Base-by-base conservation (phyloP, 2,113 vertebrate genomes). In the Paracanthobrama guichenoti region DNA sequence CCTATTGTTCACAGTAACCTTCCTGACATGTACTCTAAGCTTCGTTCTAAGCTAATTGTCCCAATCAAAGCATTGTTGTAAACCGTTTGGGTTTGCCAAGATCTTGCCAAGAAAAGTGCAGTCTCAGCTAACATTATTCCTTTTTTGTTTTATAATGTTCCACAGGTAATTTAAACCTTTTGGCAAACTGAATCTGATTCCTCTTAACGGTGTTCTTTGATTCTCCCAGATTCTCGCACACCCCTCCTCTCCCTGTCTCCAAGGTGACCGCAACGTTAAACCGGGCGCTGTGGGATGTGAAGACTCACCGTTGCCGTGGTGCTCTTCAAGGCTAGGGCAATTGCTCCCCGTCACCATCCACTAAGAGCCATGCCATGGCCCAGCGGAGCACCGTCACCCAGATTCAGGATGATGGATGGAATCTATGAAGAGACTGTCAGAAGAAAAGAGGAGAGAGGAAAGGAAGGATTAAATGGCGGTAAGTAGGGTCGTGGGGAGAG, bases 281-380 rank as follows among this genome's bases (percentile, higher is more conserved):
- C 66, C 66, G 24, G 50, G 73, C 6, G 13, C 75, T 79, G 48
- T 69, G 76, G 76, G 67, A 71, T 78, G 62, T 79, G 64, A 79
- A 55, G 78, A 42, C 64, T 48, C 66, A 59, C 79, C 2, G 67
- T 42, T 67, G 55, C 18, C 6, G 42, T 35, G 77, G 83, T 77
- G 84, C 88, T 91, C 90, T 90, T 89, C 89, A 90, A 93, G 90
- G 90, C 89, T 87, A 60, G 83, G 72, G 79, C 87, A 82, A 85
- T 88, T 60, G 75, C 88, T 90, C 90, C 66, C 80, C 20, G 89
- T 93, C 91, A 91, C 90, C 90, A 88, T 87, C 89, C 86, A 88
- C 92, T 92, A 92, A 91, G 85, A 87, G 62, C 79, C 62, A 87
- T 91, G 91, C 91, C 91, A 92, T 87, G 31, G 53, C 90, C 88